A percentile compares a stretch with the other conserved stretches of the same genome.
These are phyloP conservation scores for Phalera bucephala DNA, from an alignment of 2,888 invertebrate genomes.

Conservation along the genomic window DNA sequence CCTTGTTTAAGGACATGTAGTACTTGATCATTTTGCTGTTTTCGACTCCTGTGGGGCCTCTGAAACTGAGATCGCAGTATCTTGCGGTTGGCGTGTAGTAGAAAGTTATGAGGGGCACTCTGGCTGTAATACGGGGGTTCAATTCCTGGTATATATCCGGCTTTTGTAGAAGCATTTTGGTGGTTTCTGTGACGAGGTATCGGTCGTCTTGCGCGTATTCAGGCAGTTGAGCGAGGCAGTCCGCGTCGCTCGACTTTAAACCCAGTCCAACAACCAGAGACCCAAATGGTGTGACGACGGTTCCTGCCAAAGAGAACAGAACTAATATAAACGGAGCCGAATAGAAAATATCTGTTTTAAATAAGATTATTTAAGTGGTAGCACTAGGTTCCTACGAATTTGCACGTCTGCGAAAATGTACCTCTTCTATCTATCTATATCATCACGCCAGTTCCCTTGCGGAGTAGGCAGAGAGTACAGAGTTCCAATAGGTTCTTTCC, in stretches of 20 bases:
- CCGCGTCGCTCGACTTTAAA: slow-evolving; percentile 4
- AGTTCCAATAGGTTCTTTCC: no score
- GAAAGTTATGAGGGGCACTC: slow-evolving; percentile 8
- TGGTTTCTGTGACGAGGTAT: slow-evolving; percentile 3
- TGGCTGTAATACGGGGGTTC: background rate
- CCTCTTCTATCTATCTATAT: no score
- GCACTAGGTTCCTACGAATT: no score
- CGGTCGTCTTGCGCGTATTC: slow-evolving; percentile 1
- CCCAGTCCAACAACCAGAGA: slow-evolving; percentile 20
- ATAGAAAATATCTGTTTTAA: no score
- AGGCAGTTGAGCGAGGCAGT: slow-evolving; percentile 3
- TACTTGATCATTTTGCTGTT: slow-evolving; percentile 4
- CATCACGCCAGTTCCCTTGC: no score
- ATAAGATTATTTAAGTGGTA: no score
- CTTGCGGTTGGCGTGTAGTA: slow-evolving; percentile 6
- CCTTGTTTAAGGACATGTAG: slow-evolving; percentile 1
- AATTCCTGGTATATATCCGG: slow-evolving; percentile 5
- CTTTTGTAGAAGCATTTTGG: background rate
- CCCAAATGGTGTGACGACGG: slow-evolving; percentile 19
- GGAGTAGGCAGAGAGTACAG: no score
- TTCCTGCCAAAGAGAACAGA: slow-evolving; percentile 14
- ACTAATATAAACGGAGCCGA: no score
- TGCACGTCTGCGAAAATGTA: no score
- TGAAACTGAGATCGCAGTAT: slow-evolving; percentile 9
- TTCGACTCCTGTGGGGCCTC: background rate